Conservation (phyloP, 2,888 invertebrate species). For the Ormyrus thymus region DNA sequence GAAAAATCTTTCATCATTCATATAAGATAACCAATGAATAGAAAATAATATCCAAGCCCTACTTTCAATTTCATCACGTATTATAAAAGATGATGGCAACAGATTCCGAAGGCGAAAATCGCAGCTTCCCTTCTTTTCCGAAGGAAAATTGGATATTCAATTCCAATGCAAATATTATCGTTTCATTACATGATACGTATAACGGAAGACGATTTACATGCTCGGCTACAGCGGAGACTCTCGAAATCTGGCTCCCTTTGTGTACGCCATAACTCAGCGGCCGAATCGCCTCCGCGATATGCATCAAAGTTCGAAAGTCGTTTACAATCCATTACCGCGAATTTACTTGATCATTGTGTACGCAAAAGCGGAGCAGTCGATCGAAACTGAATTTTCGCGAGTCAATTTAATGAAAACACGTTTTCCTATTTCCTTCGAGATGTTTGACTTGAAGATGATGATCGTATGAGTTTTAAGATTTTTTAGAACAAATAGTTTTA, state of each 20-base stretch:
- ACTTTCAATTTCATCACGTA: no score
- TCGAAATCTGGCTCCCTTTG: neutral
- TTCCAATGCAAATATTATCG: constrained; percentile 15
- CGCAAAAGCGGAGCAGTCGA: neutral
- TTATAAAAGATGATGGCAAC: no score
- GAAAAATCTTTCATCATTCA: no score
- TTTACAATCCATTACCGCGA: constrained; percentile 36
- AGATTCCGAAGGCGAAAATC: no score
- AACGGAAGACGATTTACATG: no score
- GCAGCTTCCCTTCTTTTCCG: no score
- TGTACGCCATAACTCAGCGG: constrained; percentile 20
- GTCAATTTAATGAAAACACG: neutral
- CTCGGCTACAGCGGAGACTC: neutral
- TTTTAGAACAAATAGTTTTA: no score
- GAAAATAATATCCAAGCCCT: no score
- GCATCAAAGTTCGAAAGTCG: constrained; percentile 33
- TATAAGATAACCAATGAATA: no score
- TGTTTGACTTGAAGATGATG: no score
- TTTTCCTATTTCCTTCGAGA: neutral
- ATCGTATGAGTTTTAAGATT: no score
- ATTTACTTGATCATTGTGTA: constrained; percentile 1
- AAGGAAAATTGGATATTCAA: neutral
- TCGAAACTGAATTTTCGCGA: constrained; percentile 7
- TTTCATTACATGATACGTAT: neutral
- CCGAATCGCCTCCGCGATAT: neutral